Base-by-base conservation (phyloP, 2,888 invertebrate species). In the Rhogogaster chlorosoma region DNA sequence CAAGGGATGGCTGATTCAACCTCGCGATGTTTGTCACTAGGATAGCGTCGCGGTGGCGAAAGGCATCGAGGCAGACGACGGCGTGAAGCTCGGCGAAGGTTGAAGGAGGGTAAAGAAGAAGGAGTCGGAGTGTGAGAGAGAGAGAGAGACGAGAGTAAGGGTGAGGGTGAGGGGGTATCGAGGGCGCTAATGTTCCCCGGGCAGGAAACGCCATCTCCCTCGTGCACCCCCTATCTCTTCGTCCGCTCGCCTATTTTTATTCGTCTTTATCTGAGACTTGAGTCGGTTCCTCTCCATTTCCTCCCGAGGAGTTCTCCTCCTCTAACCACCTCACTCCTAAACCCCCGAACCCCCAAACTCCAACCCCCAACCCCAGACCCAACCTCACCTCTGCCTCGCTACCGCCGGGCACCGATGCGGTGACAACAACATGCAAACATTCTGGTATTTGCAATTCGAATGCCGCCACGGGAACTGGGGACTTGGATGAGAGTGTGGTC, bases 231-330 rank as follows among this genome's bases (percentile, higher is more conserved):
- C 92, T 92, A 91, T 92, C 92, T 92, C 91, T 88, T 86, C 88
- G 84, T 49, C 89, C 89, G 89, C 91, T 93, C 90, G 92, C 92
- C 92, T 93, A 93, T 93, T 93, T 93, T 93, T 93, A 93, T 93
- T 93, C 93, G 92, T 92, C 93, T 93, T 93, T 93, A 93, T 93
- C 93, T 93, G 93, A 91, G 92, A 92, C 93, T 92, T 90, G 92
- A 92, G 92, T 93, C 90, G 92, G 93, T 93, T 93, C 93, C 93
- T 93, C 93, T 93, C 93, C 93, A 93, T 93, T 93, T 93, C 93
- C 93, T 93, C 92, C 92, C 88, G 90, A 92, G 91, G 90, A 93
- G 92, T 89, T 90, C 88, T 87, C 86, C 71, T 83, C 87, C 78
- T 83, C 70, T 83, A 75, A 70, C 70, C 85, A 80, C 84, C 86